Conservation (phyloP, 2,888 invertebrate genomes). For the Nomada hirtipes region DNA sequence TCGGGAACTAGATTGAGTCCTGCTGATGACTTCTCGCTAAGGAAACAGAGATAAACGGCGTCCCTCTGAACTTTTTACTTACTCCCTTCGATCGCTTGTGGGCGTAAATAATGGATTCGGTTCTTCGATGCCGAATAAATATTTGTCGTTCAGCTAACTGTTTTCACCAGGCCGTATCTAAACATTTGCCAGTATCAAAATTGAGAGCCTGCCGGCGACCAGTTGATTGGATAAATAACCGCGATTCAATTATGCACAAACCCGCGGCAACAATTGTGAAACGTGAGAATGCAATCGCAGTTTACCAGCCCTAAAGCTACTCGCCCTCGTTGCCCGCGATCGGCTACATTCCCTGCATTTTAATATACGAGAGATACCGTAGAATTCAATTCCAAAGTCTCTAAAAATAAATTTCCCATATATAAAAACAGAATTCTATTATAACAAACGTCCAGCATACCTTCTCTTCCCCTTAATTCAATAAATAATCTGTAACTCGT, state of each 20-base stretch:
- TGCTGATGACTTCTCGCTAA: neutral
- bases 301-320: neutral
- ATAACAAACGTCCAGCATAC: too few relatives aligned
- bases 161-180: neutral
- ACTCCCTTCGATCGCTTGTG: too few relatives aligned
- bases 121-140: too few relatives aligned
- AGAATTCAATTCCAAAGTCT: neutral
- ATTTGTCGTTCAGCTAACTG: too few relatives aligned
- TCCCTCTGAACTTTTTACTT: too few relatives aligned
- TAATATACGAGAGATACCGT: neutral
- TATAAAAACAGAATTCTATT: too few relatives aligned
- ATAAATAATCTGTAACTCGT: too few relatives aligned
- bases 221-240: conserved; percentile 29
- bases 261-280: neutral
- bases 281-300: conserved; percentile 9
- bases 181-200: conserved; percentile 19
- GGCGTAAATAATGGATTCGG: too few relatives aligned
- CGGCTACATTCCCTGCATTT: neutral
- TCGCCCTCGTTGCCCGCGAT: neutral
- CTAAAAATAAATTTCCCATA: too few relatives aligned
- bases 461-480: too few relatives aligned
- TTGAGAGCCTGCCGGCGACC: conserved; percentile 13
- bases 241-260: conserved; percentile 29
- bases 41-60: neutral
- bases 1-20: conserved; percentile 1